Percentiles rank a stretch among this genome's conserved stretches.
phyloP scores from a whole-genome alignment of 2,888 invertebrate genomes.

The Orchesella flavescens region DNA sequence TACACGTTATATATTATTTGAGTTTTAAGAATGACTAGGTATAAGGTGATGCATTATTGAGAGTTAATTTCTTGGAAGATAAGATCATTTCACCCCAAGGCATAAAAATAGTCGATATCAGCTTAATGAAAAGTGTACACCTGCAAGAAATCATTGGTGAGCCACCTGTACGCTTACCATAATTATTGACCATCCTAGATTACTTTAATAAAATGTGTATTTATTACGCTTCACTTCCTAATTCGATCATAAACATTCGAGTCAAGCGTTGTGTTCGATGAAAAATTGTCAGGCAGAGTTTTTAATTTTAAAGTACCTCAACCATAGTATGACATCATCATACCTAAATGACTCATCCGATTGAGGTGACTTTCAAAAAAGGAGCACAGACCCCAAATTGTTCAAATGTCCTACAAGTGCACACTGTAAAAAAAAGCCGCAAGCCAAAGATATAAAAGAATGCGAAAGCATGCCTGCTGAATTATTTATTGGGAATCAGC shows the following conservation, averaged over 20 bases:
- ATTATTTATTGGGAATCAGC: too few relatives aligned
- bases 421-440: too few relatives aligned
- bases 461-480: too few relatives aligned
- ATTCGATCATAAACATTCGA: background rate
- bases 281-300: background rate
- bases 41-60: background rate
- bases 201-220: background rate
- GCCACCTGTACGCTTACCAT: background rate
- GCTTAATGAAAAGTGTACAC: background rate
- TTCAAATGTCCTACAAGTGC: background rate
- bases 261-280: background rate
- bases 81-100: background rate
- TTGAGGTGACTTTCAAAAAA: background rate
- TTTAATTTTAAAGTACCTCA: too few relatives aligned
- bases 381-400: background rate
- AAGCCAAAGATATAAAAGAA: too few relatives aligned
- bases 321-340: background rate
- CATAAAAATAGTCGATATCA: background rate
- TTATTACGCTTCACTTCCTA: slow-evolving; percentile 1
- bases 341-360: too few relatives aligned
- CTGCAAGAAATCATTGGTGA: background rate
- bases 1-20: too few relatives aligned
- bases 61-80: slow-evolving; percentile 3
- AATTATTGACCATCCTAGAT: background rate
- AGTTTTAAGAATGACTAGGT: too few relatives aligned